Evolutionary conservation across 2,888 invertebrate genomes (phyloP).

Genomic region (Lithophane leautieri): DNA sequence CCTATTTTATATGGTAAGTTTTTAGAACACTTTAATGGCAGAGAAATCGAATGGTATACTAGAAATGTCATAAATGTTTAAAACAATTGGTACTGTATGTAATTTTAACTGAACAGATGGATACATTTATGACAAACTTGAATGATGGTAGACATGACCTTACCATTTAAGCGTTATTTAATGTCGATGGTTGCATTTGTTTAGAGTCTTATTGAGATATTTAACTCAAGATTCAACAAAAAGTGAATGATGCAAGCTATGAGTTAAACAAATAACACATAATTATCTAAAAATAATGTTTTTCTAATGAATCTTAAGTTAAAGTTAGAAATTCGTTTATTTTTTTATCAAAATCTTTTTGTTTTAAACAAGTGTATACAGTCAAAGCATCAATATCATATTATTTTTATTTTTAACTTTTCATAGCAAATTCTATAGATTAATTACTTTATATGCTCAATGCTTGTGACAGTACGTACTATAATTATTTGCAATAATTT

Average conservation of each 20-base stretch:
- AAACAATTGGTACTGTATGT: constrained; percentile 37
- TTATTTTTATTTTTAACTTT: neutral
- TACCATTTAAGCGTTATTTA: constrained; percentile 68
- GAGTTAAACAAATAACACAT: constrained; percentile 31
- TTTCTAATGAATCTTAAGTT: constrained; percentile 62
- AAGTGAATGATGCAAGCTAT: constrained; percentile 28
- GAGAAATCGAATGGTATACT: constrained; percentile 38
- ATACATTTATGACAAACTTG: constrained; percentile 58
- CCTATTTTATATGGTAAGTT: constrained; percentile 2
- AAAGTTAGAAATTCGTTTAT: constrained; percentile 21
- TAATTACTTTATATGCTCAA: constrained; percentile 7
- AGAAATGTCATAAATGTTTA: constrained; percentile 61
- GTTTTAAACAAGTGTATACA: constrained; percentile 12
- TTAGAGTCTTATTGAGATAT: constrained; percentile 28
- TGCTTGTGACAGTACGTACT: constrained; percentile 46
- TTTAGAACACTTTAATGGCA: constrained; percentile 51
- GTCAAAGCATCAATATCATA: constrained; percentile 41
- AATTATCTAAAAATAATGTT: constrained; percentile 11
- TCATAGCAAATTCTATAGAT: neutral
- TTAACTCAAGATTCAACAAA: constrained; percentile 64
- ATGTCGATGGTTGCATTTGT: constrained; percentile 43
- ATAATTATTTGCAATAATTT: constrained; percentile 39
- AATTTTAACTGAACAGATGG: constrained; percentile 45
- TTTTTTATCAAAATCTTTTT: constrained; percentile 2
- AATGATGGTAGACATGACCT: constrained; percentile 54